Percentiles rank a stretch among this genome's conserved stretches.
These are phyloP conservation scores for Opisthograptis luteolata DNA, from an alignment of 2,888 invertebrate genomes.

Conservation along the genomic window DNA sequence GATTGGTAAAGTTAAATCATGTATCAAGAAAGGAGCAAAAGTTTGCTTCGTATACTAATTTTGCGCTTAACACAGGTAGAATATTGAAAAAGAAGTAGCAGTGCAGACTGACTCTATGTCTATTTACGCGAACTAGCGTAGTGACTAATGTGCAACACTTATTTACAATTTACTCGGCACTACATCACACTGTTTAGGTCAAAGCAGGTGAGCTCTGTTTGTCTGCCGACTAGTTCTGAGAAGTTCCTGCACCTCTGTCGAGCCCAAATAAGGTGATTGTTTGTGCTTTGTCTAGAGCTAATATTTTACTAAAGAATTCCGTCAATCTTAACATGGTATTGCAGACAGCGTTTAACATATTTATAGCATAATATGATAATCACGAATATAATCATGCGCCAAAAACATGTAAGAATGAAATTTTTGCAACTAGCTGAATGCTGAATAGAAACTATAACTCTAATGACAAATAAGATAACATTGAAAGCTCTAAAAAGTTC, in stretches of 20 bases:
- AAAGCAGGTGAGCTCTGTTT: constrained; percentile 46
- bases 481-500: not conserved
- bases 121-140: constrained; percentile 1
- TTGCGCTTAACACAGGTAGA: no score
- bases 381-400: not conserved
- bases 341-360: no score
- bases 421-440: no score
- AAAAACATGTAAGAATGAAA: constrained; percentile 9
- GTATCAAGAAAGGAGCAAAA: no score
- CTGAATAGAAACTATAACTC: no score
- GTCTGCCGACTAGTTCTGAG: constrained; percentile 40
- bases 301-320: constrained; percentile 16
- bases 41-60: no score
- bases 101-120: not conserved
- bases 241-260: constrained; percentile 25
- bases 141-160: not conserved
- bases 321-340: not conserved
- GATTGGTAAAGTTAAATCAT: no score
- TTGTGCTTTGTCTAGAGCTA: constrained; percentile 19
- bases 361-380: not conserved
- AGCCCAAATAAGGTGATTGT: constrained; percentile 30
- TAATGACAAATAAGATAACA: not conserved
- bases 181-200: constrained; percentile 38
- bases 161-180: not conserved
- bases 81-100: no score